A percentile compares a stretch with the other conserved stretches of the same genome.
Evolutionary conservation across 2,888 invertebrate genomes (phyloP).

Genomic region (Perizoma affinitatum): DNA sequence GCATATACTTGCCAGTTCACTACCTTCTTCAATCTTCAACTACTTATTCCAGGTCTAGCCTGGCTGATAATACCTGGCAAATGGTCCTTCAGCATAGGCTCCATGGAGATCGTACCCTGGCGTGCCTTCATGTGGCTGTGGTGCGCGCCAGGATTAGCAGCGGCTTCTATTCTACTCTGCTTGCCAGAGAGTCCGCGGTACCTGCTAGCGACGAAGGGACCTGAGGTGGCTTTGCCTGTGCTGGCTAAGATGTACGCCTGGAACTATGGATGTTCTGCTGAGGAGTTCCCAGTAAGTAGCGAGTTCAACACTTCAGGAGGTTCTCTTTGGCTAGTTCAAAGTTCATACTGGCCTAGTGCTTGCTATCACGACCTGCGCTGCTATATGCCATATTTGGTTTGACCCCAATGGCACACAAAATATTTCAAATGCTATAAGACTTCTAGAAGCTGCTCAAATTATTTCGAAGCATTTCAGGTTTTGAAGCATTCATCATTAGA

Average conservation of each 20-base stretch:
- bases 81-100: conserved; percentile 69
- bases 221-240: conserved; percentile 84
- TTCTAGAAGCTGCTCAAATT: too few species aligned
- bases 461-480: too few species aligned
- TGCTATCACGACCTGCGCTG: too few species aligned
- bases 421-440: too few species aligned
- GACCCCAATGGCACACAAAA: too few species aligned
- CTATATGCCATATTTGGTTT: too few species aligned
- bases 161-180: conserved; percentile 81
- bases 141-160: conserved; percentile 86
- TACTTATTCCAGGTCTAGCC: conserved; percentile 81
- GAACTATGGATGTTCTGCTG: conserved; percentile 53
- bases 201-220: conserved; percentile 85
- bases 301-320: too few species aligned
- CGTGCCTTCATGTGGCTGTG: conserved; percentile 87
- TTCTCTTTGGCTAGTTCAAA: too few species aligned
- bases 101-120: conserved; percentile 88
- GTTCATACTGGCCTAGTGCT: too few species aligned
- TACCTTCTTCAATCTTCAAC: too few species aligned
- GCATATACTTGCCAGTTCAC: too few species aligned
- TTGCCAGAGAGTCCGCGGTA: conserved; percentile 92
- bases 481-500: too few species aligned
- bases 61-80: conserved; percentile 87
- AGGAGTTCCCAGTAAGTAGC: conserved; percentile 73
- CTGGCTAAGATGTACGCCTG: conserved; percentile 85